These are phyloP conservation scores for Muntiacus muntjak DNA, from an alignment of 2,113 vertebrate species.

Conservation along the genomic window DNA sequence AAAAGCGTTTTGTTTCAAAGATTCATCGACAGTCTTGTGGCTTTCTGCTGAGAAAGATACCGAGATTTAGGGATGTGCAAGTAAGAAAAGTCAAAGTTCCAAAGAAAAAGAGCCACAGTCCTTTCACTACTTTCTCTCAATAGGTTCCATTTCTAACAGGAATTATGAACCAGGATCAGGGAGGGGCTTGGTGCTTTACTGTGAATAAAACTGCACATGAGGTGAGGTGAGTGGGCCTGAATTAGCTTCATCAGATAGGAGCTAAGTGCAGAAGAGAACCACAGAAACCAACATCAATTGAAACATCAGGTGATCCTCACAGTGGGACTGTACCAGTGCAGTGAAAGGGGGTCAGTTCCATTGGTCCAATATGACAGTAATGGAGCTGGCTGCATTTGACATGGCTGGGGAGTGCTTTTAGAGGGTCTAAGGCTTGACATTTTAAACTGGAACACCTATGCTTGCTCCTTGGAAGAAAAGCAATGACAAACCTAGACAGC, in stretches of 20 bases:
- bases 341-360: not conserved
- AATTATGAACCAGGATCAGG: not conserved
- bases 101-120: not conserved
- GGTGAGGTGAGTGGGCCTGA: not conserved
- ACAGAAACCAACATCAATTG: not conserved
- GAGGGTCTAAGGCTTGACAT: not conserved
- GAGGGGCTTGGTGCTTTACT: not conserved
- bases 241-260: not conserved
- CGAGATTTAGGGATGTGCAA: not conserved
- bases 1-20: conserved; percentile 28
- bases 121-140: not conserved
- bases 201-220: not conserved
- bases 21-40: not conserved
- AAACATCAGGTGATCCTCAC: not conserved
- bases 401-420: not conserved
- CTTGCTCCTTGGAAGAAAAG: not conserved
- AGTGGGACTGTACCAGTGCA: not conserved
- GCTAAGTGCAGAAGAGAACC: not conserved
- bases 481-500: not conserved
- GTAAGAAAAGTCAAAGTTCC: not conserved
- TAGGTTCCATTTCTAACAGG: not conserved
- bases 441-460: not conserved
- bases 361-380: not conserved
- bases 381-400: not conserved
- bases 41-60: not conserved